Conservation (phyloP, 1,140 invertebrate species). For the Tetragonula clypearis region DNA sequence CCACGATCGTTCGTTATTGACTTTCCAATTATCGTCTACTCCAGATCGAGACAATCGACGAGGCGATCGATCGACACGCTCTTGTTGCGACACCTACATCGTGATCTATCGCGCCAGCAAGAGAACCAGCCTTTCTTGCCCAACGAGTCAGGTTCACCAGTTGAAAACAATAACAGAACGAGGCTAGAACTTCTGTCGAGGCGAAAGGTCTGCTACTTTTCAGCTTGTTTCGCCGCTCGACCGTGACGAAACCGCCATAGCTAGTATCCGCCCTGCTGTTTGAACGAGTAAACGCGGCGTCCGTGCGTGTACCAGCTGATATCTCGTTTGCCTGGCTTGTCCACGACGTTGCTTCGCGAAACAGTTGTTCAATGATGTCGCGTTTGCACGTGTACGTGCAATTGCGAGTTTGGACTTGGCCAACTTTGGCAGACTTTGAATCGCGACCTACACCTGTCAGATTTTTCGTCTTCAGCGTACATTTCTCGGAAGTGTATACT, state of each 20-base stretch:
- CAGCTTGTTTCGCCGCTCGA: slow-evolving; percentile 31
- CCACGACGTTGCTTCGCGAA: not conserved
- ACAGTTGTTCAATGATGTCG: slow-evolving; percentile 1
- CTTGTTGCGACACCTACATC: not conserved
- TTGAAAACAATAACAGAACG: not conserved
- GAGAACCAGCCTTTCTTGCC: not conserved
- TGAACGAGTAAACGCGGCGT: slow-evolving; percentile 58
- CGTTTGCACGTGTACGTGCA: not conserved
- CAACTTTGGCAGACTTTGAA: no score
- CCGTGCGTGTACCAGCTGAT: slow-evolving; percentile 19
- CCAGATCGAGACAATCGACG: not conserved
- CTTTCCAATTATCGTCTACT: slow-evolving; percentile 3
- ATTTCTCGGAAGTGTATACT: no score
- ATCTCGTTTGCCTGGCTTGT: slow-evolving; percentile 10
- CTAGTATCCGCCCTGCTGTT: slow-evolving; percentile 59
- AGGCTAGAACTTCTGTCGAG: not conserved
- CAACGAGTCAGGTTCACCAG: slow-evolving; percentile 12
- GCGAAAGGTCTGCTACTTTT: slow-evolving; percentile 42
- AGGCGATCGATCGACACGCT: not conserved
- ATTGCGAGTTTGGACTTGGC: no score
- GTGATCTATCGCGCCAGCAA: not conserved
- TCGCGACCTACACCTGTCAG: no score
- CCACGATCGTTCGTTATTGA: not conserved
- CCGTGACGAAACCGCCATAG: slow-evolving; percentile 65
- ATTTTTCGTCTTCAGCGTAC: no score